Evolutionary conservation across 2,113 vertebrate genomes (phyloP).

Genomic region (Dromiciops gliroides): DNA sequence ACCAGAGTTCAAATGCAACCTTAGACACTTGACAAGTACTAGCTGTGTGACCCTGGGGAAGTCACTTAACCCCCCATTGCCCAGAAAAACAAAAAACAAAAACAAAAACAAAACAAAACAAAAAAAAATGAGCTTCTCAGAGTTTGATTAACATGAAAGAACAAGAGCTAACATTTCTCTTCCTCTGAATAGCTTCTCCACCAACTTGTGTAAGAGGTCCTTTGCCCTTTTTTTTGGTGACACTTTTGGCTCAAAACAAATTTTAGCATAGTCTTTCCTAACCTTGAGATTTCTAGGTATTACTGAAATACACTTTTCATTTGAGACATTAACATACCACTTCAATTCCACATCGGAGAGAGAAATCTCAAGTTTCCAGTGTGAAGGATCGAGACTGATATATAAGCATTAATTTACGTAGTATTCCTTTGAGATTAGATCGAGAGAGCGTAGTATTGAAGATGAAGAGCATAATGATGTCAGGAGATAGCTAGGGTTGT

Average conservation of each 20-base stretch:
- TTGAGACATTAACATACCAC: not conserved
- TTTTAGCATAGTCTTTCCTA: not conserved
- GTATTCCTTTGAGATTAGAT: not conserved
- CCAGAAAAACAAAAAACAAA: no score
- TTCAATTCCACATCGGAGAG: not conserved
- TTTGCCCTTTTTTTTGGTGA: not conserved
- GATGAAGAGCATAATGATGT: not conserved
- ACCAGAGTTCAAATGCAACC: no score
- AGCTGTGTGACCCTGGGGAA: no score
- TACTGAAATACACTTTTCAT: conserved; percentile 16
- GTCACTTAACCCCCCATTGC: no score
- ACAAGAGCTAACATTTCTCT: not conserved
- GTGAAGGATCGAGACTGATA: not conserved
- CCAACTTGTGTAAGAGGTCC: not conserved
- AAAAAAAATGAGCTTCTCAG: not conserved
- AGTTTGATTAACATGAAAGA: not conserved
- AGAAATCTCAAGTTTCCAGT: conserved; percentile 12
- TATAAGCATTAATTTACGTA: not conserved
- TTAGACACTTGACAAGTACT: no score
- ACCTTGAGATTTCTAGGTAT: not conserved
- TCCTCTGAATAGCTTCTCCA: not conserved
- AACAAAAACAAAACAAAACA: no score
- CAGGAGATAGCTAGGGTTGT: not conserved
- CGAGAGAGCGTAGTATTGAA: not conserved
- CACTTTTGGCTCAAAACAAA: not conserved